Evolutionary conservation across 1,140 invertebrate species (phyloP), one percentile per base, ranked within the genome.

Genomic region (Metaphire vulgaris): DNA sequence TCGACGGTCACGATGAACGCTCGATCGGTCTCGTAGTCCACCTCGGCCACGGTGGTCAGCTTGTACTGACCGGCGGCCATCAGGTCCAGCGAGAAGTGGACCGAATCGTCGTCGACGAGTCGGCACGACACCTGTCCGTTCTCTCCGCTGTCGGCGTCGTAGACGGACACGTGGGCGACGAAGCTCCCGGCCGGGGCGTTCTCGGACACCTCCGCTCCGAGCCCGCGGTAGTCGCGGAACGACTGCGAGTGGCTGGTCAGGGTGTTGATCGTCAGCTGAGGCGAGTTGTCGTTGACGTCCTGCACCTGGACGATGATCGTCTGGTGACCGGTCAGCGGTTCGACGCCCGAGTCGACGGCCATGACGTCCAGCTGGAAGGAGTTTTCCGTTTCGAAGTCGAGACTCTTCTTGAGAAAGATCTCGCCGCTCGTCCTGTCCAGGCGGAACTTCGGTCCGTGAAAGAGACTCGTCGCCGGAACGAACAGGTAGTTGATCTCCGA

Each of bases 271-370:
- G 32, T 73, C 32, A 73, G 32, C 33, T 29, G 32, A 21, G 72
- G 72, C 16, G 72, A 26, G 34, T 73, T 73, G 33, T 73, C 72
- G 72, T 73, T 73, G 33, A 73, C 32, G 41, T 73, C 41, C 6
- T 73, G 32, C 15, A 73, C 72, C 72, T 73, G 32, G 21, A 73
- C 41, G 26, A 34, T 34, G 41, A 73, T n/a, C 2, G 34, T 41
- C 41, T 41, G 32, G n/a, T 73, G 41, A 6, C 72, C 72, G 0
- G 72, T 73, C 72, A 26, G 30, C 0, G 72, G 72, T n/a, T 73
- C 32, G 32, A 21, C 16, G 1, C 72, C 72, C 21, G 32, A 34
- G 28, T 73, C 72, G 0, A 73, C 33, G 0, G 72, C 72, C 72
- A 73, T 14, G 28, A 73, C 41, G 72, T 28, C 28, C 1, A 73